phyloP scores from a whole-genome alignment of 2,888 invertebrate species.

The Artemia sinica region DNA sequence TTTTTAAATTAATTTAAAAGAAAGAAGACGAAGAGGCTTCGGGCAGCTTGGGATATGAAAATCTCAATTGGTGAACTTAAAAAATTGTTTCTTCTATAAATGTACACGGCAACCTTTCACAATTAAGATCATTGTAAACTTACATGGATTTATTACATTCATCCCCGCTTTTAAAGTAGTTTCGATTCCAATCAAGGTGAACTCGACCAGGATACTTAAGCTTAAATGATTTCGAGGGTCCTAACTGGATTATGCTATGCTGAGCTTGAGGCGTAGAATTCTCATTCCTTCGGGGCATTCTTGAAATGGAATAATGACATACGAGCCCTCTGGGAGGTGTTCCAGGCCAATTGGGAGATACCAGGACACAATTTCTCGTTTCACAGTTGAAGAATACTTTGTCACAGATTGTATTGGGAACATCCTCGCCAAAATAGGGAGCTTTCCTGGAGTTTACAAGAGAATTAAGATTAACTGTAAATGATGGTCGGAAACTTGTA shows the following conservation, averaged over 20 bases:
- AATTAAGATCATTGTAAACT: neutral
- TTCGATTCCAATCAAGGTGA: neutral
- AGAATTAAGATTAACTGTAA: too few relatives aligned
- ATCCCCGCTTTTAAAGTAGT: slow-evolving; percentile 3
- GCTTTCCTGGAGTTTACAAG: too few relatives aligned
- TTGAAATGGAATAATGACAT: neutral
- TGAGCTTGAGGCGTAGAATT: neutral
- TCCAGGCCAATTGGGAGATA: slow-evolving; percentile 5
- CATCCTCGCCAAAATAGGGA: neutral
- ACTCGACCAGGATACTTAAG: slow-evolving; percentile 6
- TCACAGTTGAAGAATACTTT: neutral
- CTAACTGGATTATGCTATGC: neutral
- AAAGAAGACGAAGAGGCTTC: too few relatives aligned
- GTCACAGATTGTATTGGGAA: slow-evolving; percentile 11
- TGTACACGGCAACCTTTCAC: neutral
- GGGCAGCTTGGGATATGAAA: too few relatives aligned
- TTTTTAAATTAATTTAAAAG: too few relatives aligned
- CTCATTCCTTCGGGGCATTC: neutral
- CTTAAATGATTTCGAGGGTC: neutral
- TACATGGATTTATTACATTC: neutral
- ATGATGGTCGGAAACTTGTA: too few relatives aligned
- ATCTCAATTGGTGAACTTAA: too few relatives aligned
- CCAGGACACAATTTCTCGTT: neutral
- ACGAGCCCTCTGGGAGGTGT: neutral
- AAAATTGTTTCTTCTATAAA: neutral